Evolutionary conservation across 2,797 vertebrate genomes (phyloP), one percentile per base, ranked within the genome.

Genomic region (Silurus lanzhouensis): DNA sequence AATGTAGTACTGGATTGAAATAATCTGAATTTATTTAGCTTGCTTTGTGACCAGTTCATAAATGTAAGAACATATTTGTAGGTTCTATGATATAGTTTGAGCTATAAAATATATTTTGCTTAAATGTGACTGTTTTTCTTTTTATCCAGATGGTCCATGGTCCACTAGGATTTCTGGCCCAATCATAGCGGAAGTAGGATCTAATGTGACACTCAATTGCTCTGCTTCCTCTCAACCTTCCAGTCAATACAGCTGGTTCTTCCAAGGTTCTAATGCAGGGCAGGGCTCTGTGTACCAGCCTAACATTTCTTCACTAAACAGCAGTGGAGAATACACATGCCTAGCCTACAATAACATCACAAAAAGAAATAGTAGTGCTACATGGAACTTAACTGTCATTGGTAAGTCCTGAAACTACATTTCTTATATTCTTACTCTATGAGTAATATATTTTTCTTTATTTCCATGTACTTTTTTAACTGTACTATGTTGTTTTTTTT

Each of bases 311-410:
- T 58, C 85, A 6, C 66, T 90, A 0, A 88, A 87, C 83, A 93
- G 88, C 89, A 93, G 88, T n/a, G 92, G 93, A 85, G 22, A 38
- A 3, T 95, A 94, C 89, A 93, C 85, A 38, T 95, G 94, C 27
- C 44, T 70, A 72, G 94, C 93, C 9, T 46, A 85, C 58, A 95
- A 95, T 86, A 1, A 81, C 6, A 82, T 94, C 84, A 94, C 93
- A 0, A 60, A 25, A 46, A 76, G n/a, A 20, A 93, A 75, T 58
- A 91, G 63, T 85, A 90, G 61, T 57, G 85, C 1, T 14, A 86
- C 83, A 19, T 89, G 0, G 1, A 85, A 46, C 25, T 87, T 95
- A 67, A 91, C 78, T 9, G 92, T 95, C 25, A 87, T 92, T 3
- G 89, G 95, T 95, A 89, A 91, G 92, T 38, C 80, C 68, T 66